Base-by-base conservation (phyloP, 2,888 invertebrate genomes). In the Chrysolina haemoptera region DNA sequence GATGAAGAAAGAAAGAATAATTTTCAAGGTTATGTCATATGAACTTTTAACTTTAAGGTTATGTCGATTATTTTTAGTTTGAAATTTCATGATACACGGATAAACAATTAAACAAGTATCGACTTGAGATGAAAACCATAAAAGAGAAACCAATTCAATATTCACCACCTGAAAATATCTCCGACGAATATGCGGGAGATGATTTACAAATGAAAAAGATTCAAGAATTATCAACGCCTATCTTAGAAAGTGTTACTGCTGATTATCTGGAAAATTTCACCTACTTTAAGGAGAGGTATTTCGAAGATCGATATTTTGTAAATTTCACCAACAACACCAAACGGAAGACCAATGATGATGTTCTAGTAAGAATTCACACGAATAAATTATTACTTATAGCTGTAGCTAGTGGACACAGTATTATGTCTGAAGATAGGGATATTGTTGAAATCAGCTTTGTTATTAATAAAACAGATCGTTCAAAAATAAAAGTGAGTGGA, bases 401-500 rank as follows among this genome's bases (percentile, higher is more conserved):
- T 16, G 71, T 82, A 62, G 81, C 81, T 11, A 71, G 73, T 41
- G 81, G 82, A 16, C 80, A 82, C 59, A 76, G 78, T 66, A 79
- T 82, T 20, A 62, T 81, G 40, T 69, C 70, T 16, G 65, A 73
- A 5, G 70, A 75, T 18, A 79, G 78, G 72, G 68, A 66, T 18
- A 82, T 82, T 59, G 75, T 74, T 48, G 70, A 75, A 65, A 79
- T 82, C 5, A 76, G 79, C 69, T 82, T 82, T 76, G 66, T 76
- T 27, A 69, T 82, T 9, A 79, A 82, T 22, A 80, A 79, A 46
- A 53, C 35, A 27, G 79, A 82, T 66, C 73, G 78, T 65, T 75
- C 76, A 53, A 73, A 78, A 43, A 76, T 82, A 14, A 77, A 69
- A 10, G 27, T 78, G 43, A 78, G 71, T 20, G 82, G 82, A 6